Conservation (phyloP, 2,797 vertebrate genomes). For the Anas acuta region DNA sequence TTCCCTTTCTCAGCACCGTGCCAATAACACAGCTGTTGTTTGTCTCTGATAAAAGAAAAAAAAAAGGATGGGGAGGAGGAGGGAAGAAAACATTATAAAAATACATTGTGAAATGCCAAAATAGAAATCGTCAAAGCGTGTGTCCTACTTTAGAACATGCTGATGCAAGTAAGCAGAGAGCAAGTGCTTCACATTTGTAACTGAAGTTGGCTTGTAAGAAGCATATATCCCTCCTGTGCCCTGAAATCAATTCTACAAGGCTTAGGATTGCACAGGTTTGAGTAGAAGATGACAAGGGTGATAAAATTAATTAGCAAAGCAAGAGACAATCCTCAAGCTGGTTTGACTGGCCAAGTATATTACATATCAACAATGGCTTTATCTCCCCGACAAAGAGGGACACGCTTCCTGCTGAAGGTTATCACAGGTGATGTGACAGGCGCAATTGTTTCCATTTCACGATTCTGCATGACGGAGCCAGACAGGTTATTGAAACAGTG, state of each 20-base stretch:
- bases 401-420: slow-evolving; percentile 26
- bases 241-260: slow-evolving; percentile 55
- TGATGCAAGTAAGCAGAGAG: slow-evolving; percentile 29
- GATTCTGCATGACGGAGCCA: slow-evolving; percentile 7
- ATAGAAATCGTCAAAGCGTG: background rate
- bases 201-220: background rate
- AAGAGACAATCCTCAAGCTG: background rate
- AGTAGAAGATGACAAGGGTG: slow-evolving; percentile 53
- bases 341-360: slow-evolving; percentile 1
- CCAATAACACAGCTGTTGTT: slow-evolving; percentile 68
- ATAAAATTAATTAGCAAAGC: slow-evolving; percentile 72
- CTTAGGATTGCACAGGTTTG: slow-evolving; percentile 30
- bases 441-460: slow-evolving; percentile 57
- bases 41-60: slow-evolving; percentile 35
- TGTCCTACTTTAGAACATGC: slow-evolving; percentile 48
- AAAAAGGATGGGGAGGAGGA: background rate
- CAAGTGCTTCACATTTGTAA: background rate
- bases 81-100: slow-evolving; percentile 14
- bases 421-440: slow-evolving; percentile 63
- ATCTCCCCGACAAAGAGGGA: slow-evolving; percentile 31
- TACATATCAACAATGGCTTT: slow-evolving; percentile 33
- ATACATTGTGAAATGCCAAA: slow-evolving; percentile 31
- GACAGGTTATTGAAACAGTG: slow-evolving; percentile 47
- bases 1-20: slow-evolving; percentile 44
- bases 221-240: background rate